A percentile compares a stretch with the other conserved stretches of the same genome.
phyloP scores from a whole-genome alignment of 2,113 vertebrate species.

The Cyprinodon variegatus region DNA sequence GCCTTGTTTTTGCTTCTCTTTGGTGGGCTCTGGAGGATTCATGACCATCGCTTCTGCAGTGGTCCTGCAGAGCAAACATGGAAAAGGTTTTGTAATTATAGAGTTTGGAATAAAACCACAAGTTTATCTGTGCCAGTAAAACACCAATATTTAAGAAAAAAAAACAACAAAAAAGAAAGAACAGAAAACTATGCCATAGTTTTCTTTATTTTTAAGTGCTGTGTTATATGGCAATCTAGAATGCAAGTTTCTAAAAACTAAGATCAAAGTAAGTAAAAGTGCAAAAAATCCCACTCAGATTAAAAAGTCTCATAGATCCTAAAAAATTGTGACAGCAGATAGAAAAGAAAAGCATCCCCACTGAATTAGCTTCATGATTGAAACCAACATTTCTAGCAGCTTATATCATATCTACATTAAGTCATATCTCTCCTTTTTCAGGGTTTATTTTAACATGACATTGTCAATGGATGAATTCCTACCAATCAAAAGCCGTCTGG shows the following conservation, averaged over 20 bases:
- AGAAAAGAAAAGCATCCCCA: background rate
- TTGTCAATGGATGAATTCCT: conserved; percentile 38
- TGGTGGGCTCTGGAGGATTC: conserved; percentile 92
- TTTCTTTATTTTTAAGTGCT: background rate
- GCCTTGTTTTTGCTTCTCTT: conserved; percentile 98
- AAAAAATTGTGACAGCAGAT: background rate
- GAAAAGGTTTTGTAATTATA: conserved; percentile 17
- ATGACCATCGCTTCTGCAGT: conserved; percentile 89
- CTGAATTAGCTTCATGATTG: background rate
- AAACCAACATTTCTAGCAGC: background rate
- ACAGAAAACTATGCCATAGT: background rate
- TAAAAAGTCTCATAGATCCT: background rate
- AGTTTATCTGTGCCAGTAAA: background rate
- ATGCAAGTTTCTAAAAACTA: background rate
- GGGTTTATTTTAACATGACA: background rate
- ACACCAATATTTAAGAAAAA: background rate
- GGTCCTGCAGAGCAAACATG: conserved; percentile 81
- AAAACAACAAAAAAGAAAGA: background rate
- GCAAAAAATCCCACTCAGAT: background rate
- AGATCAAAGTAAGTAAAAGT: background rate
- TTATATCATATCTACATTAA: no score
- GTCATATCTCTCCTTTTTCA: background rate
- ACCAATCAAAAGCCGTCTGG: conserved; percentile 96
- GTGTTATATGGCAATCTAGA: background rate
- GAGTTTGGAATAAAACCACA: conserved; percentile 6